Evolutionary conservation across 2,888 invertebrate species (phyloP).

Genomic region (Watsonalla binaria): DNA sequence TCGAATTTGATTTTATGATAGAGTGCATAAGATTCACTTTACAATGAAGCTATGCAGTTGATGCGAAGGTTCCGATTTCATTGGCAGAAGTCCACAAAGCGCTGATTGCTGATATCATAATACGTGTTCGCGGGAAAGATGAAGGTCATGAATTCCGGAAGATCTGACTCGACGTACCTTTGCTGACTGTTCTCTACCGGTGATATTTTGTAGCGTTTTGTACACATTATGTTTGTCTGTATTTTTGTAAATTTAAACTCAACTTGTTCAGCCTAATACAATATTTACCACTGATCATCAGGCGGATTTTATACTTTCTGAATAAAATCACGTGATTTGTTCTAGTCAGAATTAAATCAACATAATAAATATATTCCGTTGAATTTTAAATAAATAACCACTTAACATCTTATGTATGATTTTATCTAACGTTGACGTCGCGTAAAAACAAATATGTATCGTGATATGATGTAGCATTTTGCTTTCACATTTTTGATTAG

Average conservation of each 20-base stretch:
- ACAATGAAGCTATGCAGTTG: slow-evolving; percentile 12
- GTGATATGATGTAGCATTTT: background rate
- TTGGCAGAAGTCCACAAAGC: slow-evolving; percentile 54
- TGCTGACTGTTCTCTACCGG: background rate
- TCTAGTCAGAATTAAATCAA: slow-evolving; percentile 8
- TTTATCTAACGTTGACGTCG: background rate
- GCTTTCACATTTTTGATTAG: too few relatives aligned
- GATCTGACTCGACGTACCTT: slow-evolving; percentile 22
- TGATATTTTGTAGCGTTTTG: background rate
- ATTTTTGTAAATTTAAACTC: too few relatives aligned
- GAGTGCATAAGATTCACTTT: slow-evolving; percentile 30
- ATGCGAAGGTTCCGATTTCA: slow-evolving; percentile 52
- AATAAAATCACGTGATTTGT: background rate
- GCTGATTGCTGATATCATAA: slow-evolving; percentile 38
- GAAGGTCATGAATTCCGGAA: slow-evolving; percentile 28
- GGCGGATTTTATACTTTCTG: too few relatives aligned
- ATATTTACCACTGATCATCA: too few relatives aligned
- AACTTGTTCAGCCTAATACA: too few relatives aligned
- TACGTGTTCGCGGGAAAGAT: slow-evolving; percentile 28
- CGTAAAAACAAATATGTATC: slow-evolving; percentile 2
- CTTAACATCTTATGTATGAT: slow-evolving; percentile 12
- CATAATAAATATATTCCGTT: slow-evolving; percentile 16
- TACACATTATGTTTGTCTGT: too few relatives aligned
- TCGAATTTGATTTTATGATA: slow-evolving; percentile 21
- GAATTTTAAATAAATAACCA: slow-evolving; percentile 19